These are phyloP conservation scores for Leucophora obtusa DNA, from an alignment of 2,888 invertebrate species.

Conservation along the genomic window DNA sequence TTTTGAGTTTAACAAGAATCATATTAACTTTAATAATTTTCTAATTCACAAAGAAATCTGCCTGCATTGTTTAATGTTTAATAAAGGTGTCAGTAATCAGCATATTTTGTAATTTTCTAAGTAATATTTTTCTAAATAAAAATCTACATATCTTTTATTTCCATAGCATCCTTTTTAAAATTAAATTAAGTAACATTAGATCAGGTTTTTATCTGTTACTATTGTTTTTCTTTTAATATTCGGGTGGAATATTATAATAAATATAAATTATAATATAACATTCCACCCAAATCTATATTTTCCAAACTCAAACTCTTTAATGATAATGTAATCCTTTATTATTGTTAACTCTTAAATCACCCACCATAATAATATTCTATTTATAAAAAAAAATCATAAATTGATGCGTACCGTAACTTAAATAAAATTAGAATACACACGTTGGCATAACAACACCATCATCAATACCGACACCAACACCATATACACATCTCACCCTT, in stretches of 20 bases:
- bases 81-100: too few relatives aligned
- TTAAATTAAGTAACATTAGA: constrained; percentile 27
- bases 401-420: constrained; percentile 59
- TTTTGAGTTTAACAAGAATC: too few relatives aligned
- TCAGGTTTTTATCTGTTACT: not conserved
- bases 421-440: constrained; percentile 49
- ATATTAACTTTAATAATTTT: too few relatives aligned
- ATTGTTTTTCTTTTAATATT: constrained; percentile 34
- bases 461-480: constrained; percentile 23
- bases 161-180: constrained; percentile 44
- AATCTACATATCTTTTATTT: constrained; percentile 45
- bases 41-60: too few relatives aligned
- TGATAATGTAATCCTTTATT: constrained; percentile 48
- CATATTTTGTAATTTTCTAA: not conserved
- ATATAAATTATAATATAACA: constrained; percentile 63
- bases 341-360: constrained; percentile 38
- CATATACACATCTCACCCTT: constrained; percentile 14
- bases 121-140: not conserved
- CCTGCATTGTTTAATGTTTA: too few relatives aligned
- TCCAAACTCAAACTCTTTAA: constrained; percentile 2
- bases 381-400: constrained; percentile 45
- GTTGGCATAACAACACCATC: constrained; percentile 29
- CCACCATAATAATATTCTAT: constrained; percentile 36
- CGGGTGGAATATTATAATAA: too few relatives aligned
- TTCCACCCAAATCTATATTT: not conserved